These are phyloP conservation scores for Drosophila testacea DNA, from an alignment of 2,888 invertebrate species.

Conservation along the genomic window DNA sequence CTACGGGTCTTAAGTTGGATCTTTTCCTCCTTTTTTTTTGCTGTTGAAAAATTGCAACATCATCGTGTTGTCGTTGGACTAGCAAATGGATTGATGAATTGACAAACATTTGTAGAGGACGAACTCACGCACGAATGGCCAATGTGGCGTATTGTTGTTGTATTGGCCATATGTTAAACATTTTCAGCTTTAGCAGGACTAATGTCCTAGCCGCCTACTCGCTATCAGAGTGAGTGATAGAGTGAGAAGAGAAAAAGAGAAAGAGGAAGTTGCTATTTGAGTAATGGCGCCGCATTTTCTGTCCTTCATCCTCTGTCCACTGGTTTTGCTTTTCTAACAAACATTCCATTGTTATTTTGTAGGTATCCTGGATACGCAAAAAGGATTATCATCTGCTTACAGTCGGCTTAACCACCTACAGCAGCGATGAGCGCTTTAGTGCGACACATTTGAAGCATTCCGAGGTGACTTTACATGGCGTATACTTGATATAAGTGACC, in stretches of 20 bases:
- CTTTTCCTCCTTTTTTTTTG: constrained; percentile 18
- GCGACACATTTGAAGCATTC: constrained; percentile 94
- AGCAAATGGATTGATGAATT: constrained; percentile 69
- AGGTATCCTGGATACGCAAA: constrained; percentile 95
- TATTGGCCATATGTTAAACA: constrained; percentile 64
- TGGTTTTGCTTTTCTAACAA: constrained; percentile 9
- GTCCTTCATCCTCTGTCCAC: not conserved
- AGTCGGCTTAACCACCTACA: constrained; percentile 94
- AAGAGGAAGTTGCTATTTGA: constrained; percentile 46
- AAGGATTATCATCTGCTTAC: constrained; percentile 94
- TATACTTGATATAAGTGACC: constrained; percentile 40
- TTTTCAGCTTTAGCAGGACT: constrained; percentile 13
- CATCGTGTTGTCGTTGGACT: constrained; percentile 67
- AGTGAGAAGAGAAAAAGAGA: not conserved
- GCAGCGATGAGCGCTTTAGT: constrained; percentile 94
- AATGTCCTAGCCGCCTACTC: constrained; percentile 13
- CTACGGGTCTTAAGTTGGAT: constrained; percentile 40
- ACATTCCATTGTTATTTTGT: constrained; percentile 56
- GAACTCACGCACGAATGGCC: constrained; percentile 37
- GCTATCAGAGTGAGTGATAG: not conserved
- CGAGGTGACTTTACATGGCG: constrained; percentile 87
- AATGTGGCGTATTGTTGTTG: constrained; percentile 11
- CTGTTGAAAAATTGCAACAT: constrained; percentile 74
- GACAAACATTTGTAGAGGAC: constrained; percentile 73
- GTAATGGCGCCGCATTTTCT: constrained; percentile 60